Conservation (phyloP, 1,140 invertebrate species). For the Drosophila azteca region DNA sequence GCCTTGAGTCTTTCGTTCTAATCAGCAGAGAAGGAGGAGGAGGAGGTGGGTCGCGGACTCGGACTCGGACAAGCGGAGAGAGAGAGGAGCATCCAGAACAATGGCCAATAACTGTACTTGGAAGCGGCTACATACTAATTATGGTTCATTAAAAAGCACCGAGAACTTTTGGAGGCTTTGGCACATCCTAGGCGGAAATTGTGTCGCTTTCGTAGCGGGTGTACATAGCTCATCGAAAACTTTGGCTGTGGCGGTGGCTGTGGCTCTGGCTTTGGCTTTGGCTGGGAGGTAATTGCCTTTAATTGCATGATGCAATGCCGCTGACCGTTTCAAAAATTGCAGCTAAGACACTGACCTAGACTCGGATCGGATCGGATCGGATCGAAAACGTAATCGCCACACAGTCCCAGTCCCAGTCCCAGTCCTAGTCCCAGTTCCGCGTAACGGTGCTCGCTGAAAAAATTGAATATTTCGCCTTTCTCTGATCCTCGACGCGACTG, state of each 20-base stretch:
- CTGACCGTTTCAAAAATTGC: constrained; percentile 56
- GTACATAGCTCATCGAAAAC: constrained; percentile 3
- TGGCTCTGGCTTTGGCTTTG: not conserved
- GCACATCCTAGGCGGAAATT: constrained; percentile 80
- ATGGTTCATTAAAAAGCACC: constrained; percentile 72
- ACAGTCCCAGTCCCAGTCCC: constrained; percentile 2
- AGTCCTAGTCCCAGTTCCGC: constrained; percentile 5
- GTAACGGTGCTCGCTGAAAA: constrained; percentile 51
- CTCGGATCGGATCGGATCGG: constrained; percentile 49
- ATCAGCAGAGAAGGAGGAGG: constrained; percentile 59
- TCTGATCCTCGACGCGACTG: constrained; percentile 9
- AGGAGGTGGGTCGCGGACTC: constrained; percentile 39
- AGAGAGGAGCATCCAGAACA: constrained; percentile 45
- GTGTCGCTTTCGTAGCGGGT: constrained; percentile 35
- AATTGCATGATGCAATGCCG: constrained; percentile 59
- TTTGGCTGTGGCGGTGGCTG: not conserved
- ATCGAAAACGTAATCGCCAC: constrained; percentile 63
- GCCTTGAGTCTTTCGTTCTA: constrained; percentile 58
- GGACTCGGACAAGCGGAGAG: not conserved
- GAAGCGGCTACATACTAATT: constrained; percentile 55
- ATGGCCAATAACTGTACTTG: constrained; percentile 77
- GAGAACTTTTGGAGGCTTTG: constrained; percentile 46
- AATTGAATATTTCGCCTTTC: constrained; percentile 45
- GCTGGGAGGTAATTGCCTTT: constrained; percentile 64
- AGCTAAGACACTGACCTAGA: constrained; percentile 81